Evolutionary conservation across 2,797 vertebrate species (phyloP), one percentile per base, ranked within the genome.

Genomic region (Scyliorhinus canicula): DNA sequence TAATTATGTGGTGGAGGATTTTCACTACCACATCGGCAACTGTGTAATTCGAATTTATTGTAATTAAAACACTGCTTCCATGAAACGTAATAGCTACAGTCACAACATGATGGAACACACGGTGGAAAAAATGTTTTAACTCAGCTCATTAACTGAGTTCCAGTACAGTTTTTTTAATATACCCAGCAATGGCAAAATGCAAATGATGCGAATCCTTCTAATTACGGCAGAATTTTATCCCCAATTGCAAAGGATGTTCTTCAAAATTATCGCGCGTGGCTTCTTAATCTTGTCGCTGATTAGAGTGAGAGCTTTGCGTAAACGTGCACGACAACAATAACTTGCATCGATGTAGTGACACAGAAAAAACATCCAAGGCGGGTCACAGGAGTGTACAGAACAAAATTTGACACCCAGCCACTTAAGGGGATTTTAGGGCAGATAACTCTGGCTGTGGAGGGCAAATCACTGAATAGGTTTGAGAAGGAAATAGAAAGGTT

Each of bases 1-100:
- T 91, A 91, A 91, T 91, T 91, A 91, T 91, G 88, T 91, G 88
- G 63, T 91, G 57, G 60, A 44, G 60, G 88, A 44, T 65, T 91
- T 91, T 91, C 63, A 65, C 88, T 26, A 65, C 60, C 88, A 91
- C 60, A 44, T 91, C 60, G 88, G 88, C 60, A 91, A 65, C 57
- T 65, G 60, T 65, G 88, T 91, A 91, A 91, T 91, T 91, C 60
- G 35, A 91, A 91, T 91, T 91, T 63, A 63, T 91, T 91, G 88
- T 63, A 91, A 91, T 91, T 91, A 91, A 91, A 91, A 44, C 57
- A 91, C 88, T 65, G 88, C 88, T 65, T 91, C 88, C n/a, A 65
- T 65, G 88, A 44, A 91, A 91, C 26, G 60, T 65, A 63, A 91
- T 91, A 91, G 57, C 88, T 63, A 65, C 88, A 91, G 88, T 91